Evolutionary conservation across 2,113 vertebrate genomes (phyloP).

Genomic region (Carollia perspicillata): DNA sequence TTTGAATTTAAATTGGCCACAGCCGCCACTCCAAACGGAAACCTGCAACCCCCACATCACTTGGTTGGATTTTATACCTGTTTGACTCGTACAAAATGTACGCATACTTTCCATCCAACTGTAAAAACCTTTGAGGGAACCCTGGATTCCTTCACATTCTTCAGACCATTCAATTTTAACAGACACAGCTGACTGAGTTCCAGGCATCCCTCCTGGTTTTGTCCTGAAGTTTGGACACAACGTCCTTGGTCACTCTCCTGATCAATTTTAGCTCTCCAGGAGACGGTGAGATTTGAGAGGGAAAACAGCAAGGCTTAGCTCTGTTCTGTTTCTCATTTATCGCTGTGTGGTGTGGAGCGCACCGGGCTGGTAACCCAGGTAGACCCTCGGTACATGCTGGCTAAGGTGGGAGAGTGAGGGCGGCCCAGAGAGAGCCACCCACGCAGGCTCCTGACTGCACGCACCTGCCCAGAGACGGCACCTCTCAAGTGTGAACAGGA

Average conservation of each 20-base stretch:
- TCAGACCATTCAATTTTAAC: neutral
- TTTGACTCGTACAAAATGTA: neutral
- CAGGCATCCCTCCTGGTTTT: neutral
- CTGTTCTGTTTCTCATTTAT: neutral
- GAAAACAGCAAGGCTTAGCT: neutral
- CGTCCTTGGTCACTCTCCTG: neutral
- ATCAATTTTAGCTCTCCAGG: neutral
- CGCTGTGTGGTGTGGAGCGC: neutral
- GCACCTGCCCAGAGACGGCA: neutral
- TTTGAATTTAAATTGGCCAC: neutral
- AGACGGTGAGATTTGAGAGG: neutral
- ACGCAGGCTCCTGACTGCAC: neutral
- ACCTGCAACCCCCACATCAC: neutral
- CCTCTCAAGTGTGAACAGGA: neutral
- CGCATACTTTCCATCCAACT: neutral
- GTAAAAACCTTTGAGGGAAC: neutral
- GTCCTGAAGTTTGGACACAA: neutral
- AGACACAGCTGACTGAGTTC: neutral
- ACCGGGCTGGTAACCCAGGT: neutral
- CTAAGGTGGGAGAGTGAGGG: neutral
- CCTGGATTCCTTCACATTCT: neutral
- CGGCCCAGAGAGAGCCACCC: neutral
- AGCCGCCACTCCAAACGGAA: neutral
- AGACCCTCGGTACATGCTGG: neutral
- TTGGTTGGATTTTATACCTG: neutral